phyloP scores from a whole-genome alignment of 2,797 vertebrate genomes.

The Myotis findleyi region DNA sequence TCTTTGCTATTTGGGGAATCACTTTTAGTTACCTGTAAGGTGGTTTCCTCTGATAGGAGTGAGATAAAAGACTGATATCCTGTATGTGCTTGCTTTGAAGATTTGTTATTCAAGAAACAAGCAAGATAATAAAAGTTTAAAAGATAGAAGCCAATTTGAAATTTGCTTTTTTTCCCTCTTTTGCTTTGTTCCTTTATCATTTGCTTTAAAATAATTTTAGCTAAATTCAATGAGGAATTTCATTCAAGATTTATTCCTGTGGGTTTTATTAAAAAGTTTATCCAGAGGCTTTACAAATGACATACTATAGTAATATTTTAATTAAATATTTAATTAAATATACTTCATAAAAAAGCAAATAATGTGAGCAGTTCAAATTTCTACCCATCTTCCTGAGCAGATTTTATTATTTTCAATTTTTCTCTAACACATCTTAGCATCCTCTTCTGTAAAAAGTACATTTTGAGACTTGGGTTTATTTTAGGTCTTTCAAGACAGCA shows the following conservation, averaged over 20 bases:
- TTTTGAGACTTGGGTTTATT: background rate
- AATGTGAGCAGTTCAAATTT: constrained; percentile 23
- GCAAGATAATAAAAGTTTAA: constrained; percentile 39
- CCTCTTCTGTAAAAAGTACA: background rate
- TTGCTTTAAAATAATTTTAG: constrained; percentile 53
- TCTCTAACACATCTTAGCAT: background rate
- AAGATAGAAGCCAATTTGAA: constrained; percentile 28
- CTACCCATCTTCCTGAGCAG: background rate
- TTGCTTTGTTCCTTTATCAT: constrained; percentile 51
- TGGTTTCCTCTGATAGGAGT: constrained; percentile 72
- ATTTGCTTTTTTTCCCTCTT: background rate
- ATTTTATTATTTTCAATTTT: background rate
- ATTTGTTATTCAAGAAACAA: constrained; percentile 48
- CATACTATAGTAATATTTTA: constrained; percentile 29
- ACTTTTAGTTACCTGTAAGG: constrained; percentile 64
- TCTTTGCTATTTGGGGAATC: constrained; percentile 66
- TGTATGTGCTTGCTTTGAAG: constrained; percentile 69
- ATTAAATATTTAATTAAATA: constrained; percentile 47
- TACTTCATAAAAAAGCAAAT: background rate
- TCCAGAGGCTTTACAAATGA: constrained; percentile 24
- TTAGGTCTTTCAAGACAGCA: background rate
- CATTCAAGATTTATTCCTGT: background rate
- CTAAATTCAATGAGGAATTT: constrained; percentile 37
- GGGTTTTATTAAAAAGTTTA: background rate
- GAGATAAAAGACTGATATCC: constrained; percentile 68